Evolutionary conservation across 2,797 vertebrate genomes (phyloP).

Genomic region (Poeciliopsis infans): DNA sequence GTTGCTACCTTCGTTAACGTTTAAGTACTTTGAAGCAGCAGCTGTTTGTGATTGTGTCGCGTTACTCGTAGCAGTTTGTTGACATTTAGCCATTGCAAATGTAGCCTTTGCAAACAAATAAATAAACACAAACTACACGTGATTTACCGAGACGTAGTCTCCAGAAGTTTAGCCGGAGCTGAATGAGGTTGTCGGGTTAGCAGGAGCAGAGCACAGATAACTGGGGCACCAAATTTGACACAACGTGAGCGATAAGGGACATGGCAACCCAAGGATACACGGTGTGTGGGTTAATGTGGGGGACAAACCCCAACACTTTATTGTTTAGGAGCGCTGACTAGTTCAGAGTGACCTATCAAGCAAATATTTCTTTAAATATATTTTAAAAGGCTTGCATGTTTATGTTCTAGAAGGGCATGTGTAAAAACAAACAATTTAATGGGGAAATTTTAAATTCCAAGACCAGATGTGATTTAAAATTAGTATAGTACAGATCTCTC

Average conservation of each 20-base stretch:
- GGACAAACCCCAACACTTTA: background rate
- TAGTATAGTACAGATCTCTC: background rate
- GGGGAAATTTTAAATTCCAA: background rate
- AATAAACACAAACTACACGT: background rate
- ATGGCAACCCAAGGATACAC: background rate
- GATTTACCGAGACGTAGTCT: background rate
- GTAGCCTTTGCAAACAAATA: no score
- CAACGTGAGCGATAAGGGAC: background rate
- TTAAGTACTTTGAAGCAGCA: background rate
- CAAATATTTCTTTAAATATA: background rate
- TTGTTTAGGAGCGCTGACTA: background rate
- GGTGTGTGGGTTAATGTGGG: background rate
- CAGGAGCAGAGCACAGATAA: background rate
- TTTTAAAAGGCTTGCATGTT: background rate
- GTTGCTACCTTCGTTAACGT: background rate
- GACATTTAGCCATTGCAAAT: background rate
- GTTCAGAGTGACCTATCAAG: background rate
- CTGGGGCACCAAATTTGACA: background rate
- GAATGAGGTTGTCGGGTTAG: background rate
- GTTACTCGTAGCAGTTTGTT: no score
- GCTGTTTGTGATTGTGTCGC: background rate
- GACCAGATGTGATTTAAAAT: background rate
- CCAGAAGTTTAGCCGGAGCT: background rate
- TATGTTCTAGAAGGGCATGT: background rate
- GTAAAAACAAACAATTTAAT: background rate